Base-by-base conservation (phyloP, 2,888 invertebrate genomes). In the Dinocampus coccinellae region DNA sequence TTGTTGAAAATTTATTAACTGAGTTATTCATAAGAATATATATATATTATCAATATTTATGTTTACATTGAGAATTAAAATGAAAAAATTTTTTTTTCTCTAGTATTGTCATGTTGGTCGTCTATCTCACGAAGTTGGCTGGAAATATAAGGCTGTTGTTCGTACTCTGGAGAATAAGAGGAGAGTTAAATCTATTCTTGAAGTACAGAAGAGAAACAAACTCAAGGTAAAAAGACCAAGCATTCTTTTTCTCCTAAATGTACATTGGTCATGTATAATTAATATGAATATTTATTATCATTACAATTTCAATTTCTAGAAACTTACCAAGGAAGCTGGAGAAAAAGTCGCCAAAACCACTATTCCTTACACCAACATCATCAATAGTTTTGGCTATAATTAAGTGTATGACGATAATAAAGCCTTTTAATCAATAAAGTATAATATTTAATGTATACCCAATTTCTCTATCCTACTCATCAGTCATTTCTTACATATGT, bases 91-190 rank as follows among this genome's bases (percentile, higher is more conserved):
- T 57, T 73, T 34, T 7, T 80, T 81, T 78, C 89, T 90, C 62
- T 87, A 97, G 96, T 99, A 94, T 91, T 98, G 98, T 89, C 94
- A 94, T 82, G 93, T 99, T 74, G 98, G 98, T 74, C 94, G 99
- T 82, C 91, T 99, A 78, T 97, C 98, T 57, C 96, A 97, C 88
- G 99, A 99, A 90, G 98, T 99, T 72, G 99, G 99, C 84, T 99
- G 99, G 99, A 99, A 99, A 89, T 99, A 99, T 92, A 94, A 97
- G 88, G 93, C 94, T 78, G 98, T 99, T 68, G 96, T 99, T 72
- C 94, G 95, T 87, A 96, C 97, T 77, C 90, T 99, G 79, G 99
- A 99, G 89, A 93, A 95, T 86, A 98, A 98, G 92, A 94, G 99
- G 85, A 96, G 96, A 89, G 93, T 95, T 85, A 95, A 94, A 89